Base-by-base conservation (phyloP, 23 tunicate species). In the Pegea sp. region DNA sequence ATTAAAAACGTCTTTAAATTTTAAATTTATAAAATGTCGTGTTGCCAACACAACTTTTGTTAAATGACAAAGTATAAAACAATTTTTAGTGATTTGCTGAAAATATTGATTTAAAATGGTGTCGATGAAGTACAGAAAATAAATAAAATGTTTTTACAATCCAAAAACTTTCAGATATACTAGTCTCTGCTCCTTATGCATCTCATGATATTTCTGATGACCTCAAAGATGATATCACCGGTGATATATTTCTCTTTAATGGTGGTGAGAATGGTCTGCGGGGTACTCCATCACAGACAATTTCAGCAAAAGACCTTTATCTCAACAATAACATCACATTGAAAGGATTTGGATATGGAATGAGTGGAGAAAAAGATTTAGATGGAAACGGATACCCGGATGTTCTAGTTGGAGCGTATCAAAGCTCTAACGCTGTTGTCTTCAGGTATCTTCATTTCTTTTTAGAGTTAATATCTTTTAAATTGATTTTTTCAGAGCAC, bases 111-210 rank as follows among this genome's bases (percentile, higher is more conserved):
- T n/a, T n/a, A n/a, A n/a, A n/a, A n/a, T n/a, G n/a, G n/a, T n/a
- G n/a, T n/a, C n/a, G n/a, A n/a, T n/a, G n/a, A n/a, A n/a, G n/a
- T n/a, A n/a, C n/a, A n/a, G n/a, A n/a, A n/a, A n/a, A n/a, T n/a
- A n/a, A n/a, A n/a, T n/a, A n/a, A n/a, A n/a, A n/a, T n/a, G n/a
- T n/a, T n/a, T n/a, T 38, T 38, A 8, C 13, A 8, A 38, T 8
- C 46, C 11, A 8, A 16, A 11, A 16, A 38, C 19, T 34, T 30
- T 20, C 42, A 80, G 93, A 80, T 56, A 60, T 84, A 11, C 64
- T 78, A 38, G 76, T 84, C 19, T 65, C 76, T 53, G 81, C 95
- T 7, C 95, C 95, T 2, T 84, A 84, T 56, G 73, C 65, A 22
- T 26, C 48, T 1, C 62, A 71, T 49, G 27, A 25, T 7, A 56